Evolutionary conservation across 2,888 invertebrate species (phyloP).

Genomic region (Mythimna lalbum): DNA sequence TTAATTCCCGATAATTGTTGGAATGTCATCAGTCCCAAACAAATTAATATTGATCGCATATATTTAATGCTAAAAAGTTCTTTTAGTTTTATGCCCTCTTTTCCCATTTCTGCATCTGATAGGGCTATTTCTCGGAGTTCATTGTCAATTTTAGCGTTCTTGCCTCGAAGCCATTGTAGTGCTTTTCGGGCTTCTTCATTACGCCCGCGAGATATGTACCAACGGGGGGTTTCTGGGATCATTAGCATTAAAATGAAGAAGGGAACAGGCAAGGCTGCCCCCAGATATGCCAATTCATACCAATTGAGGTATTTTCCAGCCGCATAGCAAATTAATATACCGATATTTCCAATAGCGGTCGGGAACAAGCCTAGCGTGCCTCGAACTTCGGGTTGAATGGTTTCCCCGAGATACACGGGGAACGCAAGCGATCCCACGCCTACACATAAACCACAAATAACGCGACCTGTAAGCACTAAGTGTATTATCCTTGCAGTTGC

Average conservation of each 20-base stretch:
- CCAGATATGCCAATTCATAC: slow-evolving; percentile 95
- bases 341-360: slow-evolving; percentile 96
- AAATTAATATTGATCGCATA: slow-evolving; percentile 95
- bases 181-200: slow-evolving; percentile 94
- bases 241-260: slow-evolving; percentile 95
- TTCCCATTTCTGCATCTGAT: slow-evolving; percentile 92
- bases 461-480: slow-evolving; percentile 94
- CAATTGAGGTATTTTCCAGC: slow-evolving; percentile 96
- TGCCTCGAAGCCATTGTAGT: slow-evolving; percentile 96
- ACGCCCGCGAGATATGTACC: slow-evolving; percentile 95
- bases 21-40: slow-evolving; percentile 97
- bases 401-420: slow-evolving; percentile 98
- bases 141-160: slow-evolving; percentile 94
- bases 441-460: slow-evolving; percentile 96
- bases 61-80: slow-evolving; percentile 94
- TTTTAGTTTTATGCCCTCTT: slow-evolving; percentile 90
- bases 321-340: slow-evolving; percentile 94
- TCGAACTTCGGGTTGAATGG: slow-evolving; percentile 97
- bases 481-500: slow-evolving; percentile 93
- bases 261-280: slow-evolving; percentile 94
- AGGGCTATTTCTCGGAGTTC: slow-evolving; percentile 94
- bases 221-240: slow-evolving; percentile 98
- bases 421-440: slow-evolving; percentile 96
- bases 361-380: slow-evolving; percentile 97
- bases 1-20: slow-evolving; percentile 99